A percentile compares a stretch with the other conserved stretches of the same genome.
These are phyloP conservation scores for Erebia aethiops DNA, from an alignment of 2,888 invertebrate species.

Conservation along the genomic window DNA sequence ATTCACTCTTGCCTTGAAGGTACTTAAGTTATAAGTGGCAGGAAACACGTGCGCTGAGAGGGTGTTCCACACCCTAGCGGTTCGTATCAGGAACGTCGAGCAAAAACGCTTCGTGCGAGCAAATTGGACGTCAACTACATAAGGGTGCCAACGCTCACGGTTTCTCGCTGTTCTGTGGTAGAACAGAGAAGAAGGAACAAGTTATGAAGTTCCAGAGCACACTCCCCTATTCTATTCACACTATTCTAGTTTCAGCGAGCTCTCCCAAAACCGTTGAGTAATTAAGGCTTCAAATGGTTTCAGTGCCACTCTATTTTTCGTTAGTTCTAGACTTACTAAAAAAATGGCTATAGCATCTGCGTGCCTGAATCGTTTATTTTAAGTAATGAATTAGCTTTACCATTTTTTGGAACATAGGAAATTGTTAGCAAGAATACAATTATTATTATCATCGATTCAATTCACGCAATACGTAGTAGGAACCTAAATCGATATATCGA, in stretches of 20 bases:
- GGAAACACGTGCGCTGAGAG: too few relatives aligned
- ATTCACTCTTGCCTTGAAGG: too few relatives aligned
- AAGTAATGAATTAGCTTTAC: background rate
- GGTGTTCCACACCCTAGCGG: too few relatives aligned
- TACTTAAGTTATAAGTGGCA: too few relatives aligned
- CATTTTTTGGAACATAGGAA: background rate
- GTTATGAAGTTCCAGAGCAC: too few relatives aligned
- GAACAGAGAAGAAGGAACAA: too few relatives aligned
- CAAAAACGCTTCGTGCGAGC: too few relatives aligned
- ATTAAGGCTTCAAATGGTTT: background rate
- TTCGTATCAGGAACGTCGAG: too few relatives aligned
- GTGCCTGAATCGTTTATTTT: constrained; percentile 6
- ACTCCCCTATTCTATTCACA: too few relatives aligned
- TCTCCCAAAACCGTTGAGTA: background rate
- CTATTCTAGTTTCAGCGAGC: background rate
- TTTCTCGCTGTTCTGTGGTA: too few relatives aligned
- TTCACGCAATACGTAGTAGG: constrained; percentile 11
- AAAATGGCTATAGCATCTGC: background rate
- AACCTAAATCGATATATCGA: constrained; percentile 24
- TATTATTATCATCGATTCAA: background rate
- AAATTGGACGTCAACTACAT: too few relatives aligned
- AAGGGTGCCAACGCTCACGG: too few relatives aligned
- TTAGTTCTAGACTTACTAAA: background rate
- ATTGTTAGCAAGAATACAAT: background rate
- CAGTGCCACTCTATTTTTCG: background rate